Evolutionary conservation across 2,113 vertebrate genomes (phyloP).

Genomic region (human (Homo sapiens)): GRCh38 chr1:203181501-203182000

Average conservation of each 20-base stretch:
- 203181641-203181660: background rate
- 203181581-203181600: too few relatives aligned
- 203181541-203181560: too few relatives aligned
- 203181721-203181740: background rate
- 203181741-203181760: background rate
- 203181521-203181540: too few relatives aligned
- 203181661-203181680: background rate
- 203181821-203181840: accelerated
- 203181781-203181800: background rate
- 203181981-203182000: too few relatives aligned
- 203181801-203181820: background rate
- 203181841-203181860: background rate
- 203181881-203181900: background rate
- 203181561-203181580: too few relatives aligned
- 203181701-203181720: background rate
- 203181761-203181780: background rate
- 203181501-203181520: too few relatives aligned
- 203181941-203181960: background rate
- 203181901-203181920: background rate
- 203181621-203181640: background rate
- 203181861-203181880: too few relatives aligned
- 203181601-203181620: too few relatives aligned
- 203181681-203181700: background rate
- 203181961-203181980: background rate
- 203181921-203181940: background rate